These are phyloP conservation scores for Pristionchus pacificus DNA, from an alignment of 1,140 invertebrate genomes.

Conservation along the genomic window DNA sequence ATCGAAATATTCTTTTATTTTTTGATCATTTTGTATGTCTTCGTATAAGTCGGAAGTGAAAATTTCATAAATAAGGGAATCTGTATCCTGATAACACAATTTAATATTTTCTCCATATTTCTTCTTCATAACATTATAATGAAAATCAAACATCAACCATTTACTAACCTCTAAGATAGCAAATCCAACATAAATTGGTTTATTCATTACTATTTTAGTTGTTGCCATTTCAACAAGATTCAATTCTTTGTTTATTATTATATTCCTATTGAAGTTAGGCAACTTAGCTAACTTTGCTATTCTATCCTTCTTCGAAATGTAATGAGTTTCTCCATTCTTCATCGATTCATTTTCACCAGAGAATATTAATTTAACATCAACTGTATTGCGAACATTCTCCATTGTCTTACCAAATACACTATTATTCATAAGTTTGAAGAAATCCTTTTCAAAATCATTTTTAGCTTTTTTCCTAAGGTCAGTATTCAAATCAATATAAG, in stretches of 20 bases:
- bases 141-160: conserved; percentile 50
- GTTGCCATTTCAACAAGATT: conserved; percentile 18
- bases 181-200: conserved; percentile 50
- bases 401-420: conserved; percentile 61
- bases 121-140: conserved; percentile 46
- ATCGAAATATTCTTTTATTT: conserved; percentile 21
- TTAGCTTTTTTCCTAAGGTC: conserved; percentile 47
- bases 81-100: conserved; percentile 26
- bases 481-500: conserved; percentile 61
- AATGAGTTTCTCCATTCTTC: too few species aligned
- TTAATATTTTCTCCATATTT: conserved; percentile 36
- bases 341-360: too few species aligned
- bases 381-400: conserved; percentile 61
- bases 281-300: conserved; percentile 16
- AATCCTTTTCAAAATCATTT: conserved; percentile 62
- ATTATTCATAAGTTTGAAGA: conserved; percentile 62
- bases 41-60: conserved; percentile 28
- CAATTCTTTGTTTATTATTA: too few species aligned
- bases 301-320: conserved; percentile 13
- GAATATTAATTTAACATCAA: conserved; percentile 57
- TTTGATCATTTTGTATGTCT: conserved; percentile 6
- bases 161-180: conserved; percentile 48
- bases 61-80: conserved; percentile 26
- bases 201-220: conserved; percentile 29
- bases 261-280: too few species aligned